Base-by-base conservation (phyloP, 1,140 invertebrate genomes). In the Galleria mellonella region DNA sequence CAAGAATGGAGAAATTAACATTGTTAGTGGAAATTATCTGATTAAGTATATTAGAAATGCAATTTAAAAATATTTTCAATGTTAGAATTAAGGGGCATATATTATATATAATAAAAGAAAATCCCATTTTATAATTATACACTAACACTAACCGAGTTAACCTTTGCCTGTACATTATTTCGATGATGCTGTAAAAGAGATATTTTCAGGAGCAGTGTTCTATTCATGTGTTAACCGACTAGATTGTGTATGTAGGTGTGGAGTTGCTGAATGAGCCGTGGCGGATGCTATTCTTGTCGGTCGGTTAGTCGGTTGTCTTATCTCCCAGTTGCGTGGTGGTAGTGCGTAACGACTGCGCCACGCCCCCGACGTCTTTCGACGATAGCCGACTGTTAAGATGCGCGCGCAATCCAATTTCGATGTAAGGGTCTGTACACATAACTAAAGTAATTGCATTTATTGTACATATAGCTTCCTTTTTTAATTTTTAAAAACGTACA, bases 261-360 rank as follows among this genome's bases (percentile, higher is more conserved):
- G 9, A 9, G 14, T 9, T 37, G 35, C n/a, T 17, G 6, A 23
- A 10, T 37, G 35, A 15, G 14, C 5, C 17, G 1, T n/a, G n/a
- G 17, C 2, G 2, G 13, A 17, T 37, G 4, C 7, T n/a, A 6
- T 15, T 37, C 9, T 17, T 37, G 15, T 53, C 52, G 40, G 57
- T 48, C 41, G 61, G 35, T 54, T 40, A 64, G 44, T 37, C 46
- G 31, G 42, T 42, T 60, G 40, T 68, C 59, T 73, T 76, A 76
- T 73, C 72, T 73, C 43, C 44, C 40, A 31, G 57, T 65, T 70
- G 67, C 68, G 68, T 76, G 55, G 65, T 67, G 68, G 47, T 47
- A 56, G 69, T 78, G 74, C 74, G 72, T 78, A 71, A 66, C 58
- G 50, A 55, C 50, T 43, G 47, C 48, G 59, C 76, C 76, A 83